These are phyloP conservation scores for Ophiodon elongatus DNA, from an alignment of 2,113 vertebrate species.

Conservation along the genomic window DNA sequence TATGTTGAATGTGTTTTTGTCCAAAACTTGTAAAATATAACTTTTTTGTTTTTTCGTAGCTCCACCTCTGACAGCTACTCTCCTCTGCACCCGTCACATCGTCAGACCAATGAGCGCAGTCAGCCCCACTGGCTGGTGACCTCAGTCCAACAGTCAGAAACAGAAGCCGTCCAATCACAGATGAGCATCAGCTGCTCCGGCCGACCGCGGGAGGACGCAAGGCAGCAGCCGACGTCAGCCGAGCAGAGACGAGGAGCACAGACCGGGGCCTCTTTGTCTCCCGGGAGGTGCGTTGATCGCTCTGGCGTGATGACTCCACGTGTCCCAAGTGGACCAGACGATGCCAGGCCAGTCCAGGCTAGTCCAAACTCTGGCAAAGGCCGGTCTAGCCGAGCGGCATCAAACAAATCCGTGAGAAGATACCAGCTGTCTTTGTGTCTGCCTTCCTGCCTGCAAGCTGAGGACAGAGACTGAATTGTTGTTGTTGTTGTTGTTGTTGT, in stretches of 20 bases:
- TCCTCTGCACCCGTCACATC: slow-evolving; percentile 15
- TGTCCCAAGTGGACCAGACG: not conserved
- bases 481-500: not conserved
- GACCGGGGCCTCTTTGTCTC: not conserved
- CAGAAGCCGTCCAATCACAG: slow-evolving; percentile 1
- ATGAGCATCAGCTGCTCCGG: not conserved
- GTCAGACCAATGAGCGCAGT: not conserved
- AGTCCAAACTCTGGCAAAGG: not conserved
- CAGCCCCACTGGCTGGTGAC: not conserved
- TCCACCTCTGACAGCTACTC: slow-evolving; percentile 40
- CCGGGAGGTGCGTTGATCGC: not conserved
- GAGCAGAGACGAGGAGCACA: not conserved
- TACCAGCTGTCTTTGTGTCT: slow-evolving; percentile 52
- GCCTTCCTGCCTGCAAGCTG: slow-evolving; percentile 52
- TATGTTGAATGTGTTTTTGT: not conserved
- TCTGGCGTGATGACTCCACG: not conserved
- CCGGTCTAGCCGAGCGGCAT: not conserved
- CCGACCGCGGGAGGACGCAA: not conserved
- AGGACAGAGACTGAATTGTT: slow-evolving; percentile 18
- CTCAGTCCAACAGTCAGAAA: slow-evolving; percentile 5
- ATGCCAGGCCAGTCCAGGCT: not conserved
- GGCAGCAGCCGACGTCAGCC: not conserved
- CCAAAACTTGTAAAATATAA: not conserved
- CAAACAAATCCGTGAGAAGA: slow-evolving; percentile 16
- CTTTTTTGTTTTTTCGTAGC: slow-evolving; percentile 17